Conservation (phyloP, 1,140 invertebrate genomes). For the Neocloeon triangulifer region DNA sequence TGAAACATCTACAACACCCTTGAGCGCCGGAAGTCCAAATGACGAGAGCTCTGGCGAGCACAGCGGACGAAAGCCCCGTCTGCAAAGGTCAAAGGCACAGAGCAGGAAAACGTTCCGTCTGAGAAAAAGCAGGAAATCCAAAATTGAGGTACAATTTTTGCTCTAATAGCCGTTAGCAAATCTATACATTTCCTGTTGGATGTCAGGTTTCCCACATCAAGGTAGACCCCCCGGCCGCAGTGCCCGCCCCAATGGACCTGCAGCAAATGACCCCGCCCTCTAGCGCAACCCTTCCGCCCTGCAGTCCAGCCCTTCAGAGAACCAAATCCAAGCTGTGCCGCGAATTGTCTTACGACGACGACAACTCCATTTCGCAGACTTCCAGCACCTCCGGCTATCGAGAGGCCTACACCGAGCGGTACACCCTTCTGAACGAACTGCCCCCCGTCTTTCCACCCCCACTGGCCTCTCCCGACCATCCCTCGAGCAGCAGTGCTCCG, state of each 20-base stretch:
- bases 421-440: conserved; percentile 16
- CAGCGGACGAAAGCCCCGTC: conserved; percentile 31
- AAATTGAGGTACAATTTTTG: conserved; percentile 20
- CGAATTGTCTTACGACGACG: conserved; percentile 45
- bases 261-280: conserved; percentile 5
- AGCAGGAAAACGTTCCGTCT: conserved; percentile 83
- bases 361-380: conserved; percentile 39
- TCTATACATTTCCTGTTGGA: too few species aligned
- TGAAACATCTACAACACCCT: conserved; percentile 43
- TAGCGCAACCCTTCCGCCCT: conserved; percentile 6
- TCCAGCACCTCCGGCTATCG: conserved; percentile 62
- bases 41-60: conserved; percentile 39
- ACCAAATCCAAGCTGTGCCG: conserved; percentile 11
- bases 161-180: too few species aligned
- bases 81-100: conserved; percentile 80
- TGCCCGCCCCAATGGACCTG: conserved; percentile 13
- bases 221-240: conserved; percentile 19
- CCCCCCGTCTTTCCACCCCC: conserved; percentile 20
- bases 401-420: conserved; percentile 29
- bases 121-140: conserved; percentile 43
- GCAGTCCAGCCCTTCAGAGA: conserved; percentile 21
- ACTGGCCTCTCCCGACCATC: conserved; percentile 30
- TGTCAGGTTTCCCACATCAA: conserved; percentile 18
- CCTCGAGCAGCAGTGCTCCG: conserved; percentile 26
- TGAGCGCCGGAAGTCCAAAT: conserved; percentile 45